phyloP scores from a whole-genome alignment of 2,113 vertebrate species.

The Nanger granti region DNA sequence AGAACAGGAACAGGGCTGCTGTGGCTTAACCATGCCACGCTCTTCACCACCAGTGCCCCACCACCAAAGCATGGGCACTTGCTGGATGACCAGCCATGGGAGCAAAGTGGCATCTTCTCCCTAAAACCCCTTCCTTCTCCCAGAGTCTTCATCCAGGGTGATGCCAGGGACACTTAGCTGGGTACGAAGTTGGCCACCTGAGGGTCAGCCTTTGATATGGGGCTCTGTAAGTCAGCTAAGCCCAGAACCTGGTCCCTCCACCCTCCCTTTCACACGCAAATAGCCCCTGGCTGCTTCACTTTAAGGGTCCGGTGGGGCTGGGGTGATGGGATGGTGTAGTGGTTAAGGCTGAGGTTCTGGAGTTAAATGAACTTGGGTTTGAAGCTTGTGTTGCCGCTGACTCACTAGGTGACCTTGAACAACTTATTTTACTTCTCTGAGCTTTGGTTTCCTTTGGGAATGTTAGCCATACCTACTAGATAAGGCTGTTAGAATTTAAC shows the following conservation, averaged over 20 bases:
- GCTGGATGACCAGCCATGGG: neutral
- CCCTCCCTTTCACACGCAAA: neutral
- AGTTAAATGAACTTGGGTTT: neutral
- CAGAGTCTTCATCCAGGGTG: neutral
- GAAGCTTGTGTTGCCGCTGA: neutral
- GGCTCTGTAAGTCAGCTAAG: neutral
- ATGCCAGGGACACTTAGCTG: neutral
- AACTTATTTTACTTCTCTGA: neutral
- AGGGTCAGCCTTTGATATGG: neutral
- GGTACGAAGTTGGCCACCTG: neutral
- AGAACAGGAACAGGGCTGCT: neutral
- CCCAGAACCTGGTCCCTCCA: neutral
- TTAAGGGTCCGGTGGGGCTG: neutral
- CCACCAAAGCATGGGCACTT: neutral
- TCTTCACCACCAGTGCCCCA: neutral
- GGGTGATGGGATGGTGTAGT: fast-evolving
- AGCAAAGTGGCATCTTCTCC: neutral
- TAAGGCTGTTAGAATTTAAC: neutral
- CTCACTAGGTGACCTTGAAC: neutral
- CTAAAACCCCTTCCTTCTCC: neutral
- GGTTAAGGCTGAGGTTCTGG: neutral
- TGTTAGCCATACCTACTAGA: neutral
- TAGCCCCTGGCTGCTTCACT: neutral
- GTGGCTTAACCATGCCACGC: neutral
- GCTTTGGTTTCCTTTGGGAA: neutral